Base-by-base conservation (phyloP, 2,888 invertebrate genomes). In the Archips crataeganus region DNA sequence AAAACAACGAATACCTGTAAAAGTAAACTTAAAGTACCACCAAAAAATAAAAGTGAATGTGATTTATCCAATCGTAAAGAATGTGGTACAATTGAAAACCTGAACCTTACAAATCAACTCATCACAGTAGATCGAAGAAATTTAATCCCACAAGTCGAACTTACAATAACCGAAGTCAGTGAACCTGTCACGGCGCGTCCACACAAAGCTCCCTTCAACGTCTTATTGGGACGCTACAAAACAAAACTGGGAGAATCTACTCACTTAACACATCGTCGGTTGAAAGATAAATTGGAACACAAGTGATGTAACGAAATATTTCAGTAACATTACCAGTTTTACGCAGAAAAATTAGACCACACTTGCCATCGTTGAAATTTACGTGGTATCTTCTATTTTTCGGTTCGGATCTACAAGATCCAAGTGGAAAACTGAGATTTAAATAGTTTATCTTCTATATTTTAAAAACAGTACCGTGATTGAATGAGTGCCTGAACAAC, bases 91-190 rank as follows among this genome's bases (percentile, higher is more conserved):
- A 63, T 62, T 51, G 42, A 45, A 57, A 70, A 70, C 8, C 34
- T 45, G 10, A 61, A 15, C 54, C 45, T 32, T 5, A 74, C 65
- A 70, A 70, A 74, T 74, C 60, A 74, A 74, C 60, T 45, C 65
- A 51, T 70, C 69, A 51, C 63, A 34, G 57, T 57, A 65, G 70
- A 59, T 60, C 60, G 79, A 82, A 81, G 78, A 80, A 78, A 81
- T 82, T 82, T 79, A 79, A 77, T 78, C 79, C 75, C 79, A 79
- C 79, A 83, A 80, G 78, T 78, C 80, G 81, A 80, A 81, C 80
- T 79, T 79, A 81, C 82, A 83, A 82, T 82, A 82, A 83, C 79
- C 77, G 78, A 77, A 83, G 80, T 82, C 84, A 84, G 75, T 85
- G 86, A 85, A 84, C 82, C 81, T 81, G 82, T 81, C 80, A 81